Evolutionary conservation across 2,888 invertebrate species (phyloP).

Genomic region (Pharmacophagus antenor): DNA sequence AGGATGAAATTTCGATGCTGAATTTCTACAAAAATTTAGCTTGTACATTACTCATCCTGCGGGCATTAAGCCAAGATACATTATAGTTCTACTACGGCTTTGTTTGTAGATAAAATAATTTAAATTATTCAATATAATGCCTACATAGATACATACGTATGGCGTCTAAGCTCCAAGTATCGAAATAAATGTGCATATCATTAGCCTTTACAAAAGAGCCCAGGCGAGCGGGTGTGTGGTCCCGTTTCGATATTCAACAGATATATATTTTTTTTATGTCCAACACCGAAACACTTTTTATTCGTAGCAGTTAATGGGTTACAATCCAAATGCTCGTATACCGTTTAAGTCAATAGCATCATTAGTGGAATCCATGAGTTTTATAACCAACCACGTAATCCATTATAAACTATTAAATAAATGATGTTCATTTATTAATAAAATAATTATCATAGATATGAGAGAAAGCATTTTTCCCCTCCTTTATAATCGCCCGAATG

Average conservation of each 20-base stretch:
- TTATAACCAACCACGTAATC: constrained; percentile 62
- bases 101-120: constrained; percentile 21
- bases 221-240: constrained; percentile 67
- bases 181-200: constrained; percentile 72
- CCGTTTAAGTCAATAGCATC: constrained; percentile 63
- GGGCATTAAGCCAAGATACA: constrained; percentile 41
- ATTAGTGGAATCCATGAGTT: constrained; percentile 64
- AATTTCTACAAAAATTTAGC: constrained; percentile 40
- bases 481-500: not conserved
- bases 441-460: not conserved
- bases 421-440: not conserved
- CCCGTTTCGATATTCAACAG: constrained; percentile 56
- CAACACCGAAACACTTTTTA: constrained; percentile 43
- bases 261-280: constrained; percentile 47
- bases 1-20: constrained; percentile 32
- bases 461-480: not conserved
- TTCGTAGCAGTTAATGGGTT: constrained; percentile 65
- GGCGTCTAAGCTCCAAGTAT: constrained; percentile 17
- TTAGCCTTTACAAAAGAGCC: constrained; percentile 67
- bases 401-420: constrained; percentile 56
- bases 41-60: constrained; percentile 38
- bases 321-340: constrained; percentile 59
- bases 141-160: constrained; percentile 26
- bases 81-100: constrained; percentile 37
- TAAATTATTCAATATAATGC: constrained; percentile 31